Conservation (phyloP, 2,113 vertebrate genomes). For the Gymnocephalus cernua region DNA sequence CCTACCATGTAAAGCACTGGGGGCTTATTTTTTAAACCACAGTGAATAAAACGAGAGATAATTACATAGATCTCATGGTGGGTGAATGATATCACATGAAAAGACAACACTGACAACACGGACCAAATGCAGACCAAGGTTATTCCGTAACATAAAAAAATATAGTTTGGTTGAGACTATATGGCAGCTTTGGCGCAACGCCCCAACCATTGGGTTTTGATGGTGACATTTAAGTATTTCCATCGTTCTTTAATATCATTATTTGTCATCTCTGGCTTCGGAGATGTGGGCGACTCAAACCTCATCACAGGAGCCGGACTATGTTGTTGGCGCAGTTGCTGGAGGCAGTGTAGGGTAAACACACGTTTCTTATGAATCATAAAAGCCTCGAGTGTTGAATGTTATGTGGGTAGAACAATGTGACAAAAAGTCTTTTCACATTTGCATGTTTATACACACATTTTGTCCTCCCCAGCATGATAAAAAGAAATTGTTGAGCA, state of each 20-base stretch:
- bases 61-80: slow-evolving; percentile 65
- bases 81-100: slow-evolving; percentile 68
- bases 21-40: slow-evolving; percentile 70
- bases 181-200: slow-evolving; percentile 55
- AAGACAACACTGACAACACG: slow-evolving; percentile 67
- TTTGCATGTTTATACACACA: slow-evolving; percentile 13
- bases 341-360: slow-evolving; percentile 44
- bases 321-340: slow-evolving; percentile 42
- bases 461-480: not conserved
- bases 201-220: slow-evolving; percentile 54
- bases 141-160: slow-evolving; percentile 48
- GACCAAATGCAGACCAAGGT: slow-evolving; percentile 57
- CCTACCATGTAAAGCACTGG: slow-evolving; percentile 50
- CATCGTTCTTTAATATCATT: slow-evolving; percentile 61
- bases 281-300: slow-evolving; percentile 58
- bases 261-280: slow-evolving; percentile 58
- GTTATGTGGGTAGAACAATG: slow-evolving; percentile 11
- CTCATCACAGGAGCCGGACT: slow-evolving; percentile 47
- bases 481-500: slow-evolving; percentile 15
- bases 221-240: slow-evolving; percentile 64
- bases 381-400: slow-evolving; percentile 24
- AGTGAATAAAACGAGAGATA: slow-evolving; percentile 61
- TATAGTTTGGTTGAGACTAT: slow-evolving; percentile 44
- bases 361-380: slow-evolving; percentile 39
- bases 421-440: not conserved